Evolutionary conservation across 2,888 invertebrate genomes (phyloP).

Genomic region (Odontomyia ornata): DNA sequence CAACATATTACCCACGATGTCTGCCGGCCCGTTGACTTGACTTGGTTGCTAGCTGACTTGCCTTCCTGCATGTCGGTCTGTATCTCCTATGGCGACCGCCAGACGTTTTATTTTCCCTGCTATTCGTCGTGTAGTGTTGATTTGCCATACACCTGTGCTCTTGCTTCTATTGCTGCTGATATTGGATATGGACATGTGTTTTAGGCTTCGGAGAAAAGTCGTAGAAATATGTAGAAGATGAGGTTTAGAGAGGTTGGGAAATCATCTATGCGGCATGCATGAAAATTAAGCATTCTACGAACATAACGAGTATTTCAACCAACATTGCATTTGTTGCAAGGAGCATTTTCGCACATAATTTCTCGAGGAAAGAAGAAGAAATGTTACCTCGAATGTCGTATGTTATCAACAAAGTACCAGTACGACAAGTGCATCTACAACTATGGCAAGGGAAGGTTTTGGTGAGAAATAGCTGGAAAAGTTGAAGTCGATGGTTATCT

Average conservation of each 20-base stretch:
- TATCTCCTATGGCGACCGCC: neutral
- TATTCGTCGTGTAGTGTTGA: neutral
- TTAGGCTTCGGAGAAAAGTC: conserved; percentile 22
- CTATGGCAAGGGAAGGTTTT: too few relatives aligned
- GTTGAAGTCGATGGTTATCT: too few relatives aligned
- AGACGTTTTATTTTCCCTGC: neutral
- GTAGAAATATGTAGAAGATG: conserved; percentile 17
- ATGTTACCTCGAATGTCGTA: too few relatives aligned
- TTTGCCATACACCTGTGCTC: conserved; percentile 26
- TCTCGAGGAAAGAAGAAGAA: neutral
- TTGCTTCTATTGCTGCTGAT: neutral
- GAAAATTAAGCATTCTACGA: conserved; percentile 21
- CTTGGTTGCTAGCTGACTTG: neutral
- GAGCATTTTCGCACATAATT: conserved; percentile 26
- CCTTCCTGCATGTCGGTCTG: neutral
- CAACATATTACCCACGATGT: conserved; percentile 36
- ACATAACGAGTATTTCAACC: neutral
- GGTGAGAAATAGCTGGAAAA: too few relatives aligned
- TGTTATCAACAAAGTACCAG: too few relatives aligned
- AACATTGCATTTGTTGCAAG: neutral
- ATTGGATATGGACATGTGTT: conserved; percentile 17
- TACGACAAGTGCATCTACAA: too few relatives aligned
- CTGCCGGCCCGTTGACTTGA: too few relatives aligned
- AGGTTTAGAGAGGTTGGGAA: conserved; percentile 12
- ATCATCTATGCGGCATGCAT: conserved; percentile 11